These are phyloP conservation scores for Genyomyrus donnyi DNA, from an alignment of 2,113 vertebrate species.

Conservation along the genomic window DNA sequence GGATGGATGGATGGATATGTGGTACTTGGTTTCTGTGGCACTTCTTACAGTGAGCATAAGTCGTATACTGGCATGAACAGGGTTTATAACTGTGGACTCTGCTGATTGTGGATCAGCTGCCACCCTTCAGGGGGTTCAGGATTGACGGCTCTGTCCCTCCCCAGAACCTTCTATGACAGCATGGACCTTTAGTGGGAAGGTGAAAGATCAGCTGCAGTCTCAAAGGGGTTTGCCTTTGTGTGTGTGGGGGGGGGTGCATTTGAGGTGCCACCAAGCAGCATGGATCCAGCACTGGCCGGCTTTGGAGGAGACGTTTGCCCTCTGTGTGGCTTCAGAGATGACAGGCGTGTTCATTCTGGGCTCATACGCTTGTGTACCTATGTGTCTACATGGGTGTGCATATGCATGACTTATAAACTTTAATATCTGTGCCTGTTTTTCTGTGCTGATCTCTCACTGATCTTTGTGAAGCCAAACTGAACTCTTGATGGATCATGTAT, in stretches of 20 bases:
- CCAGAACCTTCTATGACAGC: conserved; percentile 39
- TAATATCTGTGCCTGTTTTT: not conserved
- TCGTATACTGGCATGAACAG: not conserved
- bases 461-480: not conserved
- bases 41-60: not conserved
- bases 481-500: not conserved
- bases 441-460: not conserved
- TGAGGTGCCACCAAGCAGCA: not conserved
- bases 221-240: conserved; percentile 21
- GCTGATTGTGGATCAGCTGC: conserved; percentile 44
- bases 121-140: conserved; percentile 40
- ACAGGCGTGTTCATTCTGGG: not conserved
- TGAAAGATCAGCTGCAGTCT: conserved; percentile 27
- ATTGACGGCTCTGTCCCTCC: conserved; percentile 34
- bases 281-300: not conserved
- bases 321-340: not conserved
- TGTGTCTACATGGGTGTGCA: not conserved
- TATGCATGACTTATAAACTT: not conserved
- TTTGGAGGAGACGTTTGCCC: not conserved
- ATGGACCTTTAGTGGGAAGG: conserved; percentile 30
- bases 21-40: not conserved
- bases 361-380: not conserved
- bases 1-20: not conserved
- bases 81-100: not conserved
- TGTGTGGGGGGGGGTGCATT: not conserved